These are phyloP conservation scores for Spea hammondii DNA, from an alignment of 2,797 vertebrate species.

Conservation along the genomic window DNA sequence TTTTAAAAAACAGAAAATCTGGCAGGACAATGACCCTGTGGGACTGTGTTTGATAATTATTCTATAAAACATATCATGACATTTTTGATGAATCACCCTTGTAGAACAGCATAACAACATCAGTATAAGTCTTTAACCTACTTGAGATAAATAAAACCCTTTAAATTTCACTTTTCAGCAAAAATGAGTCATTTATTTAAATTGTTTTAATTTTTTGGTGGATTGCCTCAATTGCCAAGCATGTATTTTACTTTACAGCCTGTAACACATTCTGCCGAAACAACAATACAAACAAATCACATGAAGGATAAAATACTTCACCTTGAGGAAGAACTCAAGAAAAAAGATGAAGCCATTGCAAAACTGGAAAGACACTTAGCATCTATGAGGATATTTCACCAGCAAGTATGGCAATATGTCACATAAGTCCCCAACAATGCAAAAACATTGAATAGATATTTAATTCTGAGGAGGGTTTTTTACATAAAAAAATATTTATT, in stretches of 20 bases:
- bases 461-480: too few species aligned
- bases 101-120: not conserved
- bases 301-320: too few species aligned
- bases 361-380: not conserved
- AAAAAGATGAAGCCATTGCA: conserved; percentile 2
- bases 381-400: not conserved
- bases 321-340: not conserved
- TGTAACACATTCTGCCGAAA: not conserved
- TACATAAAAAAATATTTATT: too few species aligned
- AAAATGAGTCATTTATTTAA: too few species aligned
- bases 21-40: not conserved
- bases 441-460: too few species aligned
- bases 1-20: not conserved
- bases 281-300: not conserved
- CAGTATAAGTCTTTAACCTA: not conserved
- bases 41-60: not conserved
- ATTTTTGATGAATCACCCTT: not conserved
- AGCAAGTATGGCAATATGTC: not conserved
- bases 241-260: too few species aligned
- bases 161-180: not conserved
- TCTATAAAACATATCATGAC: not conserved
- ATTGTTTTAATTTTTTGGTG: too few species aligned
- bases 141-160: not conserved
- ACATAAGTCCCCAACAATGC: too few species aligned
- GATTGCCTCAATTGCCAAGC: too few species aligned